phyloP scores from a whole-genome alignment of 2,797 vertebrate species.

The Mastacembelus armatus region DNA sequence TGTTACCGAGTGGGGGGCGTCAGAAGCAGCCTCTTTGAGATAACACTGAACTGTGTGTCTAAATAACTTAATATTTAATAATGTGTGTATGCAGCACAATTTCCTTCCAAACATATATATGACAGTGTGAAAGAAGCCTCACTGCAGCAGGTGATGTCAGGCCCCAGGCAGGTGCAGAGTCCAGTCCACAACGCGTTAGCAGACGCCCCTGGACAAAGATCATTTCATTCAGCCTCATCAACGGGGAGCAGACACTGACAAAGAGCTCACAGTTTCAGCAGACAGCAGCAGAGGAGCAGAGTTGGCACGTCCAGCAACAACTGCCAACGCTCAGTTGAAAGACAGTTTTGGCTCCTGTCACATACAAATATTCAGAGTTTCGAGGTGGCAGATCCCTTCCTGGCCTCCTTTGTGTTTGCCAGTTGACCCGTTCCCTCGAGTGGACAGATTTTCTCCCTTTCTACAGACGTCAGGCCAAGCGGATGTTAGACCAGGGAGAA shows the following conservation, averaged over 20 bases:
- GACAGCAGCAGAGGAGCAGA: not conserved
- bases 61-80: no score
- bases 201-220: slow-evolving; percentile 29
- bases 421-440: not conserved
- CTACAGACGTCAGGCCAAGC: not conserved
- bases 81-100: no score
- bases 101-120: no score
- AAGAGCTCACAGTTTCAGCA: slow-evolving; percentile 23
- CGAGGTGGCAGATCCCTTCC: not conserved
- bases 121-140: no score
- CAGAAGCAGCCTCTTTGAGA: no score
- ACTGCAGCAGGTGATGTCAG: slow-evolving; percentile 25
- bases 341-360: not conserved
- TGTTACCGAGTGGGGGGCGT: no score
- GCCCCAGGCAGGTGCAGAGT: slow-evolving; percentile 17
- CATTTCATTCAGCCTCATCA: slow-evolving; percentile 5
- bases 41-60: no score
- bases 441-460: slow-evolving; percentile 4
- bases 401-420: not conserved
- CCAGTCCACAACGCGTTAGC: not conserved
- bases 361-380: not conserved
- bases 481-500: slow-evolving; percentile 3
- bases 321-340: not conserved
- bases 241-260: slow-evolving; percentile 4
- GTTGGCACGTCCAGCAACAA: no score